Percentiles rank a stretch among this genome's conserved stretches.
phyloP scores from a whole-genome alignment of 2,113 vertebrate species.

The Panurus biarmicus region DNA sequence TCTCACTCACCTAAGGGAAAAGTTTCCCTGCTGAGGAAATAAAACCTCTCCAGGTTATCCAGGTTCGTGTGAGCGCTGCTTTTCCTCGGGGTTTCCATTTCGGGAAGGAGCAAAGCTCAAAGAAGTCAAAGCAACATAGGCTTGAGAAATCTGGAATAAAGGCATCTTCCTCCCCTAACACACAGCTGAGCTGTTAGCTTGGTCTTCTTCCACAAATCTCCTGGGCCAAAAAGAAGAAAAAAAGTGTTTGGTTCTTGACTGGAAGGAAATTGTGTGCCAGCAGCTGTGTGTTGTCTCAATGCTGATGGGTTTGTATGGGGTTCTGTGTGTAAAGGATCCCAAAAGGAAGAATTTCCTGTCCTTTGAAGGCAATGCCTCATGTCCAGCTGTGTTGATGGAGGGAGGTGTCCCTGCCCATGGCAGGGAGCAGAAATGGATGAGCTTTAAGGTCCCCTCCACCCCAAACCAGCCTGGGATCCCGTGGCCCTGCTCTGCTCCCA shows the following conservation, averaged over 20 bases:
- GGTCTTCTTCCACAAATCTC: neutral
- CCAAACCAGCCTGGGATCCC: neutral
- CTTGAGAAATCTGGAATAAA: neutral
- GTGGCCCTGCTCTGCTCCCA: neutral
- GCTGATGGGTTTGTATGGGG: accelerated
- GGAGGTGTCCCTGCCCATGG: neutral
- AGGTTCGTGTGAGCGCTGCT: neutral
- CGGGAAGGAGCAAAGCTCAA: neutral
- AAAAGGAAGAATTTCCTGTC: neutral
- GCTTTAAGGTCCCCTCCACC: neutral
- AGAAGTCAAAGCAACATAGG: too few species aligned
- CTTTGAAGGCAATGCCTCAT: neutral
- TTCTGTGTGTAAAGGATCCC: neutral
- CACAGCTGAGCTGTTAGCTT: neutral
- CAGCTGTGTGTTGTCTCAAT: accelerated
- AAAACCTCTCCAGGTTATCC: neutral
- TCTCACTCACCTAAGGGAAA: neutral
- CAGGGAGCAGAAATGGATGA: too few species aligned
- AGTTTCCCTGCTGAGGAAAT: neutral
- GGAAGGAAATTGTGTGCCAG: neutral
- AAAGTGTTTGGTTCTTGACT: neutral
- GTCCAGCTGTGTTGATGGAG: neutral
- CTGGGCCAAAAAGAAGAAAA: neutral
- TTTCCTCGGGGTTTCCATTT: neutral
- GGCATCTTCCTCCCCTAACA: neutral